phyloP scores from a whole-genome alignment of 2,888 invertebrate genomes.

The Thera britannica region DNA sequence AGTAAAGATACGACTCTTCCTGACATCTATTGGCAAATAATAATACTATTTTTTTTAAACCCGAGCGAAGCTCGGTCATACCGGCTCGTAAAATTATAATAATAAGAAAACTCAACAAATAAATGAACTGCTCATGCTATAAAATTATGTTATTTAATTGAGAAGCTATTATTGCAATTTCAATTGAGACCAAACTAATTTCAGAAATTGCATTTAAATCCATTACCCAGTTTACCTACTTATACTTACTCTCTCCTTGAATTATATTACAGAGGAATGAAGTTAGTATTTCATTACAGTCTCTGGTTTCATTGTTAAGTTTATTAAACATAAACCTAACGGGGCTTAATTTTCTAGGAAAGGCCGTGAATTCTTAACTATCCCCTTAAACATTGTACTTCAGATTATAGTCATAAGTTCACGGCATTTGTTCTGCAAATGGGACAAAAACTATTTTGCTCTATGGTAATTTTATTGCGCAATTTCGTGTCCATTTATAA shows the following conservation, averaged over 20 bases:
- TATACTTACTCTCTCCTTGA: slow-evolving; percentile 14
- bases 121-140: neutral
- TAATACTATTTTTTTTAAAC: no score
- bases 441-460: slow-evolving; percentile 17
- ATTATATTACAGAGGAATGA: slow-evolving; percentile 23
- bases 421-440: slow-evolving; percentile 21
- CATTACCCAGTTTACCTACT: slow-evolving; percentile 2
- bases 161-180: slow-evolving; percentile 3
- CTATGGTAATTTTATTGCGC: slow-evolving; percentile 29
- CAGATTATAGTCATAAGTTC: slow-evolving; percentile 17
- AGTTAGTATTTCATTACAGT: slow-evolving; percentile 20
- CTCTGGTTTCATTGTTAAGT: slow-evolving; percentile 22
- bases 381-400: slow-evolving; percentile 15
- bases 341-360: slow-evolving; percentile 25
- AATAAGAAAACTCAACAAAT: neutral
- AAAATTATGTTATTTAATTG: slow-evolving; percentile 7
- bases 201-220: slow-evolving; percentile 18
- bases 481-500: slow-evolving; percentile 16
- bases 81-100: neutral
- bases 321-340: slow-evolving; percentile 27
- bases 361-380: slow-evolving; percentile 20
- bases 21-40: no score
- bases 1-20: no score
- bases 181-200: slow-evolving; percentile 15
- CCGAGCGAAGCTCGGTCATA: no score